Conservation (phyloP, 2,888 invertebrate species). For the Hemicrepidius hirtus region DNA sequence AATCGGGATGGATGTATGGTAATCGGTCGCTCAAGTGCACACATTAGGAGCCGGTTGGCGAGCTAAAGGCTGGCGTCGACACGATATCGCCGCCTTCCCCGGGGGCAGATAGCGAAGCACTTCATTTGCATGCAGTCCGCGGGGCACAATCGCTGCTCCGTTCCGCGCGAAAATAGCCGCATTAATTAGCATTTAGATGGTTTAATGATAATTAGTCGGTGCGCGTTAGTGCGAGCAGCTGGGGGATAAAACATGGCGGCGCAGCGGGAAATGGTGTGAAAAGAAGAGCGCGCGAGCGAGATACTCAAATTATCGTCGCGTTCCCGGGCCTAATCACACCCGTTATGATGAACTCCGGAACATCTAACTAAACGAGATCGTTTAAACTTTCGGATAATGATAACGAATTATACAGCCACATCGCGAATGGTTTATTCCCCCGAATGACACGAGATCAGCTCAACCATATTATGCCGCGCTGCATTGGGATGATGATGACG, state of each 20-base stretch:
- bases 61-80: slow-evolving; percentile 53
- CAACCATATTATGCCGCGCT: too few species aligned
- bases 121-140: slow-evolving; percentile 72
- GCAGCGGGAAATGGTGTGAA: slow-evolving; percentile 70
- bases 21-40: slow-evolving; percentile 48
- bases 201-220: slow-evolving; percentile 74
- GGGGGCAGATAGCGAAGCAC: slow-evolving; percentile 58
- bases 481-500: too few species aligned
- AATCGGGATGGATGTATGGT: slow-evolving; percentile 52
- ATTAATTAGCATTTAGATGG: slow-evolving; percentile 76
- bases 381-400: slow-evolving; percentile 64
- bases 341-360: slow-evolving; percentile 67
- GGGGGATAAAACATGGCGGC: slow-evolving; percentile 69
- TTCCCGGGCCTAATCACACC: slow-evolving; percentile 62
- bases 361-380: slow-evolving; percentile 65
- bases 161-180: slow-evolving; percentile 72
- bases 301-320: slow-evolving; percentile 66
- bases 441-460: slow-evolving; percentile 17
- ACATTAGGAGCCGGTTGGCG: slow-evolving; percentile 51
- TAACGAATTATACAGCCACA: slow-evolving; percentile 57
- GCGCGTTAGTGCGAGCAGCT: slow-evolving; percentile 68
- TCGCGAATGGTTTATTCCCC: slow-evolving; percentile 33
- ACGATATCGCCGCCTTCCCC: slow-evolving; percentile 52
- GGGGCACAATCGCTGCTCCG: slow-evolving; percentile 69
- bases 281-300: slow-evolving; percentile 66